Evolutionary conservation across 1,140 invertebrate genomes (phyloP).

Genomic region (Eueides isabella): DNA sequence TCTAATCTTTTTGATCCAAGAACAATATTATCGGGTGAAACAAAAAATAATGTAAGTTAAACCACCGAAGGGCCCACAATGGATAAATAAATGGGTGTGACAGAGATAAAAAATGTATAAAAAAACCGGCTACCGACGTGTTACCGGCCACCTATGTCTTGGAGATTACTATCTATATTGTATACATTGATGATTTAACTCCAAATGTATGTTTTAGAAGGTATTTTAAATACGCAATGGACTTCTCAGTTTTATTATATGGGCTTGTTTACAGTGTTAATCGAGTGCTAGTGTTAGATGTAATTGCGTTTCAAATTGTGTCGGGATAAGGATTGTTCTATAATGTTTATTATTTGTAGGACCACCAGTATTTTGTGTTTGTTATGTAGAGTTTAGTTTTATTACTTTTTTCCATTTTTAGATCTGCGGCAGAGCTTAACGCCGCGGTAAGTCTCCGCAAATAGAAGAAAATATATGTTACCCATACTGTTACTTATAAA

Average conservation of each 20-base stretch:
- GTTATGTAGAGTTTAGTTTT: not conserved
- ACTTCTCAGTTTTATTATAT: not conserved
- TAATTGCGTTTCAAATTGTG: conserved; percentile 5
- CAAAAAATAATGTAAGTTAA: conserved; percentile 56
- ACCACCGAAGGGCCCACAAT: conserved; percentile 58
- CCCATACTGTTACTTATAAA: too few species aligned
- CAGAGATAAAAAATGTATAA: conserved; percentile 59
- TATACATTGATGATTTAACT: conserved; percentile 45
- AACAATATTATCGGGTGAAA: conserved; percentile 69
- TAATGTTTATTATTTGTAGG: conserved; percentile 1
- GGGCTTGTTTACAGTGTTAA: not conserved
- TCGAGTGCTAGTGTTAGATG: conserved; percentile 13
- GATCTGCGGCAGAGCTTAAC: not conserved
- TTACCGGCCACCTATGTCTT: conserved; percentile 47
- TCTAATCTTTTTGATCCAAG: conserved; percentile 58
- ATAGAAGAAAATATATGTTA: too few species aligned
- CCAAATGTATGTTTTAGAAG: not conserved
- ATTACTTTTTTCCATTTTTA: not conserved
- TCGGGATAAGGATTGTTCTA: conserved; percentile 7
- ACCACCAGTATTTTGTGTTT: not conserved
- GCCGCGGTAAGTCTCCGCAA: not conserved
- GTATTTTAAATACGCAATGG: not conserved
- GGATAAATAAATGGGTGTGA: conserved; percentile 59
- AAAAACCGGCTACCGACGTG: conserved; percentile 49
- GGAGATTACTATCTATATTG: conserved; percentile 42